Evolutionary conservation across 2,888 invertebrate species (phyloP), one percentile per base, ranked within the genome.

Genomic region (Trichopria drosophilae): DNA sequence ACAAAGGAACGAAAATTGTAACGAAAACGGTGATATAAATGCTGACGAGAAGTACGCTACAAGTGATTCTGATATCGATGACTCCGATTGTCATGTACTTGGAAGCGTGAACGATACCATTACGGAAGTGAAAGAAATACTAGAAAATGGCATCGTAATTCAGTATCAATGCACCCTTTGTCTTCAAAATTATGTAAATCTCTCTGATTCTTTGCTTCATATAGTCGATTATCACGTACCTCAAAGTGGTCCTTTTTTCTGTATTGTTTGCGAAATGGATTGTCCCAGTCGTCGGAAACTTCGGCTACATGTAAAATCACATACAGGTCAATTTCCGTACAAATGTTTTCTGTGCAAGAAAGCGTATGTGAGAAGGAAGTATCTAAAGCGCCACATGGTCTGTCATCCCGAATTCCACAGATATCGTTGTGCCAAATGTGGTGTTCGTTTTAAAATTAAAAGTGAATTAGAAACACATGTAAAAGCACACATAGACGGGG

Each of bases 231-330:
- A 70, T 43, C 75, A 75, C 23, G 65, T 75, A 1, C 71, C 72
- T 3, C 63, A 54, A 1, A 63, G 57, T 2, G 75, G 75, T 0
- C 75, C 82, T 1, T 82, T 80, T 60, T 80, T 79, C 16, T 82
- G 82, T 44, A 80, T 81, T 19, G 79, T 81, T 29, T 82, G 82
- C 53, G 81, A 82, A 65, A 82, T 81, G 59, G 81, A 82, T 23
- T 75, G 82, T 23, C 78, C 79, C 16, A 81, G 79, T 65, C 78
- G 78, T 69, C 77, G 79, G 46, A 79, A 82, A 0, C 60, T 82
- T 5, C 78, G 81, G 54, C 71, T 77, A 0, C 82, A 82, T 51
- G 80, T 80, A 56, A 82, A 82, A 61, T 80, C 77, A 66, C 82
- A 82, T 61, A 80, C 76, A 58, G 79, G 81, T 1, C 71, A 77